Evolutionary conservation across 1,140 invertebrate genomes (phyloP).

Genomic region (Lepidurus couesii): DNA sequence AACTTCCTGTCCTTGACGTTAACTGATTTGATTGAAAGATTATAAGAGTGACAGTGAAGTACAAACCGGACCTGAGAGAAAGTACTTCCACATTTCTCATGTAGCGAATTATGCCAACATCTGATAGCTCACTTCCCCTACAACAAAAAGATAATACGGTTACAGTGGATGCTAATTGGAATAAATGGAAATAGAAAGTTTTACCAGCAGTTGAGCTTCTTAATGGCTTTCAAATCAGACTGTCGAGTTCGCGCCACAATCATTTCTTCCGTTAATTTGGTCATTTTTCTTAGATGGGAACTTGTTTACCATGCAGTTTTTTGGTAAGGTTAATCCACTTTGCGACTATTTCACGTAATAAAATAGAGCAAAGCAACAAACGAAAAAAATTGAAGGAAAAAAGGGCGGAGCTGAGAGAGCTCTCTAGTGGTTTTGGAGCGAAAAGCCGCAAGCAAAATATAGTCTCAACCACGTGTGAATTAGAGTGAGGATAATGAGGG

Average conservation of each 20-base stretch:
- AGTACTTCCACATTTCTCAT: constrained; percentile 43
- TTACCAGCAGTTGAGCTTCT: constrained; percentile 86
- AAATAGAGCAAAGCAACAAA: background rate
- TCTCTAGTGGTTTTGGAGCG: background rate
- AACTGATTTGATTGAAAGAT: constrained; percentile 25
- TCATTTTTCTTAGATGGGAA: constrained; percentile 49
- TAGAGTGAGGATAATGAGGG: background rate
- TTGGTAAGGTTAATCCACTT: background rate
- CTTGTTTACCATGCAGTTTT: no score
- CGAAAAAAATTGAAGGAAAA: background rate
- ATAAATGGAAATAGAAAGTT: constrained; percentile 41
- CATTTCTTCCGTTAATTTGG: constrained; percentile 82
- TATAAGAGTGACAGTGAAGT: constrained; percentile 38
- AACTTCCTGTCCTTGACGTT: background rate
- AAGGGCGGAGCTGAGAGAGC: background rate
- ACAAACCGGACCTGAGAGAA: constrained; percentile 42
- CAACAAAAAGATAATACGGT: constrained; percentile 11
- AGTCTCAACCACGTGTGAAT: background rate
- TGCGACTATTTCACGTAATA: background rate
- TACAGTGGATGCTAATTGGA: background rate
- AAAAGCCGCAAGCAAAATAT: background rate
- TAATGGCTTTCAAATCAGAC: constrained; percentile 72
- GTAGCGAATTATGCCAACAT: constrained; percentile 41
- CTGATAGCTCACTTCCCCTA: constrained; percentile 42
- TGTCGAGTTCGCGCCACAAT: constrained; percentile 79